Percentiles rank a stretch among this genome's conserved stretches.
Evolutionary conservation across 1,140 invertebrate genomes (phyloP).

Genomic region (Bombus breviceps): DNA sequence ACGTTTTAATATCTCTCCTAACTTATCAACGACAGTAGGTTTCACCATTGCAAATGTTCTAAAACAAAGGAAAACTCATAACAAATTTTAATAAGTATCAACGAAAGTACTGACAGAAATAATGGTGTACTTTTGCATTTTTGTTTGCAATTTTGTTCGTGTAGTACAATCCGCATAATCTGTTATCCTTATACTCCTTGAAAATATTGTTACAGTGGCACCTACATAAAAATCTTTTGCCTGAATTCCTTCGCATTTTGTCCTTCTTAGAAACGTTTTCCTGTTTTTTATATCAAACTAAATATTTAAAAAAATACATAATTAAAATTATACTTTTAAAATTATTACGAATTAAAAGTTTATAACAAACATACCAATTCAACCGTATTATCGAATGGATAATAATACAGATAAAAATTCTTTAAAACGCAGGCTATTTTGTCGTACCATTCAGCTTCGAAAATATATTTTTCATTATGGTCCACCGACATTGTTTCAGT

Average conservation of each 20-base stretch:
- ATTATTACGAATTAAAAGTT: constrained; percentile 13
- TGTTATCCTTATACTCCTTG: constrained; percentile 89
- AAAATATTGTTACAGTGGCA: constrained; percentile 89
- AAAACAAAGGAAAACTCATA: constrained; percentile 66
- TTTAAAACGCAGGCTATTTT: constrained; percentile 87
- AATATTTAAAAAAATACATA: constrained; percentile 59
- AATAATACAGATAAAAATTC: constrained; percentile 90
- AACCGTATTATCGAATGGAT: constrained; percentile 88
- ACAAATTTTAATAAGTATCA: background rate
- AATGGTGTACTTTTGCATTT: constrained; percentile 84
- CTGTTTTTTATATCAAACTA: constrained; percentile 91
- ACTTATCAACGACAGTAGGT: constrained; percentile 86
- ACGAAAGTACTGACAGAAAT: background rate
- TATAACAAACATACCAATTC: constrained; percentile 85
- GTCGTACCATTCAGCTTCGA: constrained; percentile 93
- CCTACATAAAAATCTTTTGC: constrained; percentile 90
- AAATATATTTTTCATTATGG: constrained; percentile 79
- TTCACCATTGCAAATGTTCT: constrained; percentile 92
- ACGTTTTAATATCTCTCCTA: constrained; percentile 89
- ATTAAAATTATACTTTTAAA: constrained; percentile 5
- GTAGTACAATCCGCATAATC: constrained; percentile 90
- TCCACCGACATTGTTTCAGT: constrained; percentile 66
- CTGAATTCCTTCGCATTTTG: constrained; percentile 87
- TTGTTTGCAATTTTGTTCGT: constrained; percentile 84
- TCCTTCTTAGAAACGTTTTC: constrained; percentile 89